A percentile compares a stretch with the other conserved stretches of the same genome.
Conservation (phyloP, 2,113 vertebrate species). For the Camelus bactrianus region DNA sequence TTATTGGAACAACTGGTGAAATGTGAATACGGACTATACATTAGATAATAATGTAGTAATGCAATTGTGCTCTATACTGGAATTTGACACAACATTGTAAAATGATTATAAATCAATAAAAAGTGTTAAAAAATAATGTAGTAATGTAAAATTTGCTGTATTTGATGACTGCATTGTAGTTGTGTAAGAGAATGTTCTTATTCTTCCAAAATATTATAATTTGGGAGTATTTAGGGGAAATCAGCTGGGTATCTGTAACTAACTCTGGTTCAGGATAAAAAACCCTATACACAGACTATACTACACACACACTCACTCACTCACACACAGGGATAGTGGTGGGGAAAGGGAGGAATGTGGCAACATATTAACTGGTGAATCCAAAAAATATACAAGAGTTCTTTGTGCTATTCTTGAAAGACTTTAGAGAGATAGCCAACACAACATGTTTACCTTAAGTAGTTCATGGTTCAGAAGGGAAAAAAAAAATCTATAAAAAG, state of each 20-base stretch:
- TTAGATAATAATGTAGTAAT: background rate
- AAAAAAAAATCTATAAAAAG: background rate
- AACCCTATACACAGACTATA: background rate
- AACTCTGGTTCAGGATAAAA: background rate
- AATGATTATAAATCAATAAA: too few species aligned
- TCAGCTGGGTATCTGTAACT: background rate
- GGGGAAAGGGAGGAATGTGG: background rate
- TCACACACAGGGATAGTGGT: background rate
- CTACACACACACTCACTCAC: background rate
- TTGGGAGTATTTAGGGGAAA: background rate
- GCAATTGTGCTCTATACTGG: too few species aligned
- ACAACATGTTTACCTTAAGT: background rate
- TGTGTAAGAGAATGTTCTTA: too few species aligned
- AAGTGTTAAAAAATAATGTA: too few species aligned
- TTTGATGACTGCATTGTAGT: too few species aligned
- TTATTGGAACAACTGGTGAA: background rate
- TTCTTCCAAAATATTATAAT: background rate
- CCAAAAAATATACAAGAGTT: background rate
- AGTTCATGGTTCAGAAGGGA: background rate
- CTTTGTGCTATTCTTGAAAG: background rate
- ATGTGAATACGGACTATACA: background rate
- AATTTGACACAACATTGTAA: too few species aligned
- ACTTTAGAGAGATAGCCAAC: background rate
- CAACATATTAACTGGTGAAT: background rate
- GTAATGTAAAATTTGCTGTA: too few species aligned